Evolutionary conservation across 1,140 invertebrate genomes (phyloP).

Genomic region (Ceratina australensis): DNA sequence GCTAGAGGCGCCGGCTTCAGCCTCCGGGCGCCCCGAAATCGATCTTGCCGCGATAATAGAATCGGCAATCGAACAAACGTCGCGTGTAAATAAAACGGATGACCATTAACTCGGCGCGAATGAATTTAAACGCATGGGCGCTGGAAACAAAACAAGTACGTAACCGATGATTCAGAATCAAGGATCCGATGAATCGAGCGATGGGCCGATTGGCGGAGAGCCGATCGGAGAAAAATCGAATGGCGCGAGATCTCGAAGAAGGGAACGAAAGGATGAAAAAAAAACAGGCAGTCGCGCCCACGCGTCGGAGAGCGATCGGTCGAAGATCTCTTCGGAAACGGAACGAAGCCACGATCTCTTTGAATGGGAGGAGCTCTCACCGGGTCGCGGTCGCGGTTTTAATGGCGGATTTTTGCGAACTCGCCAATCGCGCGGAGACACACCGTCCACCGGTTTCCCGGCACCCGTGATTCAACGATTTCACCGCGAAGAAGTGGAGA

Average conservation of each 20-base stretch:
- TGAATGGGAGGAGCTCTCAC: slow-evolving; percentile 72
- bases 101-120: no score
- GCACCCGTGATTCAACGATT: slow-evolving; percentile 55
- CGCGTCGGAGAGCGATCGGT: slow-evolving; percentile 30
- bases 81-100: no score
- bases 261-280: slow-evolving; percentile 14
- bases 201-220: not conserved
- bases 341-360: slow-evolving; percentile 50
- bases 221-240: slow-evolving; percentile 34
- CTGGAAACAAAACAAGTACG: no score
- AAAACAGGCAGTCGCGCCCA: slow-evolving; percentile 26
- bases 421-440: slow-evolving; percentile 69
- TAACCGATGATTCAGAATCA: not conserved
- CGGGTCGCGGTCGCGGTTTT: slow-evolving; percentile 64
- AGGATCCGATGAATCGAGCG: not conserved
- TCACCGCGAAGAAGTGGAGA: slow-evolving; percentile 51
- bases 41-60: not conserved
- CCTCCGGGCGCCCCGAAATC: slow-evolving; percentile 28
- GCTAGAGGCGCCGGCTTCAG: slow-evolving; percentile 56
- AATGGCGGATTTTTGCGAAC: slow-evolving; percentile 76
- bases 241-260: slow-evolving; percentile 27
- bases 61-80: no score
- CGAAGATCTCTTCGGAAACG: slow-evolving; percentile 43
- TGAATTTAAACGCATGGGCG: no score
- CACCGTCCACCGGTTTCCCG: slow-evolving; percentile 51